Evolutionary conservation across 2,888 invertebrate species (phyloP).

Genomic region (Machimus rusticus): DNA sequence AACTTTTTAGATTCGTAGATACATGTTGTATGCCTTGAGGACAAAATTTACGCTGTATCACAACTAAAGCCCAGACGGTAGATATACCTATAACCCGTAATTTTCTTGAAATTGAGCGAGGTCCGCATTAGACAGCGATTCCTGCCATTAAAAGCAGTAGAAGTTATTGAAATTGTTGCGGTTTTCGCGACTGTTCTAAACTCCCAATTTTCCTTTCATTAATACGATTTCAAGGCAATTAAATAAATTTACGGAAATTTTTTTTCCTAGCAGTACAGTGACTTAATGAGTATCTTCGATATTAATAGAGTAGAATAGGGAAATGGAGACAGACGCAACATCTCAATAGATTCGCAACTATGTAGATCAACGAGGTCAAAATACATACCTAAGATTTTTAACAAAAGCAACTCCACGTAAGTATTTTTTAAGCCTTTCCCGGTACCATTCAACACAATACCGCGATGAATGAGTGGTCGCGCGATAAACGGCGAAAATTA

Average conservation of each 20-base stretch:
- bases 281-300: neutral
- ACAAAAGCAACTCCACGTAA: constrained; percentile 1
- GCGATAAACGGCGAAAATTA: neutral
- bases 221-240: neutral
- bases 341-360: neutral
- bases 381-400: constrained; percentile 15
- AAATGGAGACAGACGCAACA: neutral
- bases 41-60: constrained; percentile 17
- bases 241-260: neutral
- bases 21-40: constrained; percentile 23
- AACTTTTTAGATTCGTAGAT: neutral
- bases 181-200: neutral
- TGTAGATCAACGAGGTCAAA: neutral
- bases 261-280: neutral
- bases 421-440: neutral
- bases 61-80: neutral
- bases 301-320: neutral
- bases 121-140: neutral
- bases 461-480: neutral
- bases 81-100: neutral
- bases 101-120: neutral
- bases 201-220: neutral
- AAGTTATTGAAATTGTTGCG: neutral
- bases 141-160: neutral
- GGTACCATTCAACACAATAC: neutral